A percentile compares a stretch with the other conserved stretches of the same genome.
These are phyloP conservation scores for Piaya cayana DNA, from an alignment of 2,113 vertebrate species.

Conservation along the genomic window DNA sequence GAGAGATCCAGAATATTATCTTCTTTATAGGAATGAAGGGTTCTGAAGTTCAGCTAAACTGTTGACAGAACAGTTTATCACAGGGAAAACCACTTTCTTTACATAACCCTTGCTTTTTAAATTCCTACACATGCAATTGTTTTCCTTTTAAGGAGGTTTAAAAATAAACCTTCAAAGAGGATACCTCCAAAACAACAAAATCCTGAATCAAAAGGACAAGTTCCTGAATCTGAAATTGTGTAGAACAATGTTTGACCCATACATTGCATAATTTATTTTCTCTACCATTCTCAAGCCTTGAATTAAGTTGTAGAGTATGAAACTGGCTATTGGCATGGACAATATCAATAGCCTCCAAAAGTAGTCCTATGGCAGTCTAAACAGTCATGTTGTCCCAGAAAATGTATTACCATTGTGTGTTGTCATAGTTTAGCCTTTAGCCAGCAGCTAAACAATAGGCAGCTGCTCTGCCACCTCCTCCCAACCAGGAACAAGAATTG, in stretches of 20 bases:
- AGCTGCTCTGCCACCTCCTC: too few relatives aligned
- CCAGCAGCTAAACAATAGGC: too few relatives aligned
- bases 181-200: neutral
- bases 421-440: too few relatives aligned
- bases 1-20: neutral
- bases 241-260: neutral
- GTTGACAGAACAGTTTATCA: slow-evolving; percentile 51
- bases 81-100: neutral
- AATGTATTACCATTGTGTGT: neutral
- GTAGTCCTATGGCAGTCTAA: neutral
- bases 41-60: slow-evolving; percentile 17
- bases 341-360: neutral
- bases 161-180: neutral
- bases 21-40: slow-evolving; percentile 19
- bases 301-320: neutral
- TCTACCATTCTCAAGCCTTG: neutral
- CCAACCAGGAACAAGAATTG: too few relatives aligned
- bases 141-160: neutral
- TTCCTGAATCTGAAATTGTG: neutral
- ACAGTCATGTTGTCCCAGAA: neutral
- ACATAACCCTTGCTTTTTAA: neutral
- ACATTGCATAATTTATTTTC: neutral
- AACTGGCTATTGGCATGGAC: neutral
- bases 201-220: neutral
- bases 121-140: neutral